These are phyloP conservation scores for Oscheius sp. DNA, from an alignment of 2,888 invertebrate species.

Conservation along the genomic window DNA sequence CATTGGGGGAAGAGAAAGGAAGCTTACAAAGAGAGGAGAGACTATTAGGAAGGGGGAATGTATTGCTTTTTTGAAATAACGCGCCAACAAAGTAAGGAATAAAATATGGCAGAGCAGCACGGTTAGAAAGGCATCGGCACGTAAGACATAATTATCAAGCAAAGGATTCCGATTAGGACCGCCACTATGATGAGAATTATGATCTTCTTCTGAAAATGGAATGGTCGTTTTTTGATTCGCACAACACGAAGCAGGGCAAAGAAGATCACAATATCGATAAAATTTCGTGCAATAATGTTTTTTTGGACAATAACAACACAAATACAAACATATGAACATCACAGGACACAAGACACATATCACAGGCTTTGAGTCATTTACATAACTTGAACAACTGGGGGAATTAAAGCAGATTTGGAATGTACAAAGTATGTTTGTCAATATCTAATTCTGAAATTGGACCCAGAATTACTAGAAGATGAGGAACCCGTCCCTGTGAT, in stretches of 20 bases:
- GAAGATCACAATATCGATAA: not conserved
- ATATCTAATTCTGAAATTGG: not conserved
- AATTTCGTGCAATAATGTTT: constrained; percentile 2
- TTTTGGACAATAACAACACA: not conserved
- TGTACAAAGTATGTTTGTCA: not conserved
- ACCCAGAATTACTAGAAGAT: not conserved
- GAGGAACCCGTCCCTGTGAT: constrained; percentile 1
- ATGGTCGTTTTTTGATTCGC: not conserved
- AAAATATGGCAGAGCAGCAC: not conserved
- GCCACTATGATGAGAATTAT: constrained; percentile 90
- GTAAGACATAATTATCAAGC: constrained; percentile 68
- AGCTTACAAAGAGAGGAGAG: not conserved
- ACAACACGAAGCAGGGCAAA: constrained; percentile 24
- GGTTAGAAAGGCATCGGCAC: constrained; percentile 59
- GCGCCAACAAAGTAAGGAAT: not conserved
- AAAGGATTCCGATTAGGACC: constrained; percentile 83
- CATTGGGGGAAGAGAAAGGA: not conserved
- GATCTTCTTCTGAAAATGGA: constrained; percentile 86
- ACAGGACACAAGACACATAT: constrained; percentile 1
- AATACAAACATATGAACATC: constrained; percentile 1
- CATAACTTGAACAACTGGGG: not conserved
- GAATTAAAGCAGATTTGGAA: not conserved
- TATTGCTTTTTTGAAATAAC: constrained; percentile 16
- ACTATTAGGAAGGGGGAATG: constrained; percentile 3
- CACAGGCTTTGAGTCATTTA: constrained; percentile 7